phyloP scores from a whole-genome alignment of 2,888 invertebrate genomes.

The Dendrolimus houi region DNA sequence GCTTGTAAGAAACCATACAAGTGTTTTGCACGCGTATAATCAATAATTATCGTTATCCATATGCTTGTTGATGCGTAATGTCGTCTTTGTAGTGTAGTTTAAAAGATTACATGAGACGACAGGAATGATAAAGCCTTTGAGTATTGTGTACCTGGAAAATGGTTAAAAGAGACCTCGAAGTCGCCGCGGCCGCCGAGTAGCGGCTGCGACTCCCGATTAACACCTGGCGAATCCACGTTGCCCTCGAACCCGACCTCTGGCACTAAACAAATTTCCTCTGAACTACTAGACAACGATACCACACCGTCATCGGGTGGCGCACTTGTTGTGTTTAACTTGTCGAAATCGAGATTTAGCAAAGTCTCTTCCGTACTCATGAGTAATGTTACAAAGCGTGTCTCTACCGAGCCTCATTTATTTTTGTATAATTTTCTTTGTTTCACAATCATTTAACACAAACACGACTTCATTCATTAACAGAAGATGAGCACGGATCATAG shows the following conservation, averaged over 20 bases:
- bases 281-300: constrained; percentile 76
- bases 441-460: constrained; percentile 71
- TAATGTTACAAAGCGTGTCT: constrained; percentile 59
- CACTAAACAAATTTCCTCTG: constrained; percentile 84
- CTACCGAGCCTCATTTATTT: constrained; percentile 73
- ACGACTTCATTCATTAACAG: constrained; percentile 46
- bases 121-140: constrained; percentile 16
- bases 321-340: constrained; percentile 64
- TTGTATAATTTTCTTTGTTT: constrained; percentile 68
- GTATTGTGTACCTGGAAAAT: constrained; percentile 84
- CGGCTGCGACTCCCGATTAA: constrained; percentile 95
- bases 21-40: constrained; percentile 18
- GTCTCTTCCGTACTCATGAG: constrained; percentile 79
- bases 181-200: constrained; percentile 90
- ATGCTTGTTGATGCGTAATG: constrained; percentile 12
- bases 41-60: constrained; percentile 6
- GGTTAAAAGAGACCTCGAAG: constrained; percentile 85
- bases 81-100: constrained; percentile 21
- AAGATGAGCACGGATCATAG: constrained; percentile 40
- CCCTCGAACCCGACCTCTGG: constrained; percentile 90
- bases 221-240: constrained; percentile 89
- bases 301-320: constrained; percentile 75
- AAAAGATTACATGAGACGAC: constrained; percentile 25
- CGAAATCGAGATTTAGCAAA: constrained; percentile 79
- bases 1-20: constrained; percentile 31